Percentiles rank a stretch among this genome's conserved stretches.
Conservation (phyloP, 2,113 vertebrate genomes). For the Mesitornis unicolor region DNA sequence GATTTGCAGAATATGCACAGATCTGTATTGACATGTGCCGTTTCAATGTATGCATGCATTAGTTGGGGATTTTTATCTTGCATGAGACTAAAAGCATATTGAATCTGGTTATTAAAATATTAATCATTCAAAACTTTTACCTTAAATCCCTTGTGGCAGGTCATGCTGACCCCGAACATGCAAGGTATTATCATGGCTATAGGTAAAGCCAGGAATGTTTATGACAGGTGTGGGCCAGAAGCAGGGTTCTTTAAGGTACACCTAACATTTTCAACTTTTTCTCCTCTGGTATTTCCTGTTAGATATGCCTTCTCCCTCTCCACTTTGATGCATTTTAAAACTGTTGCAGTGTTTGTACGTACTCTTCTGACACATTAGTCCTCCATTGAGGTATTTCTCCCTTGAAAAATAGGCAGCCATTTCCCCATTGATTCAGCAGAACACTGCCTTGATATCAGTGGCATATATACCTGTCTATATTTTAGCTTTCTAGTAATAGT, state of each 20-base stretch:
- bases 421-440: neutral
- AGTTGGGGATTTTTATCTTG: slow-evolving; percentile 57
- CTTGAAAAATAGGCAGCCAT: neutral
- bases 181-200: slow-evolving; percentile 99
- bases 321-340: neutral
- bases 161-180: slow-evolving; percentile 99
- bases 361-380: neutral
- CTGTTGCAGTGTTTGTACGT: neutral
- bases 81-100: slow-evolving; percentile 64
- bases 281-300: neutral
- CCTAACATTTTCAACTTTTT: slow-evolving; percentile 65
- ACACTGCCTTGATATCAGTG: neutral
- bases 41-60: slow-evolving; percentile 51
- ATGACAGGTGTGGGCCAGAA: slow-evolving; percentile 97
- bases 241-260: slow-evolving; percentile 99
- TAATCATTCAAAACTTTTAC: slow-evolving; percentile 72
- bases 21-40: slow-evolving; percentile 12
- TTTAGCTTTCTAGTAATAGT: neutral
- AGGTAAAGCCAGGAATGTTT: slow-evolving; percentile 95
- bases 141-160: slow-evolving; percentile 88
- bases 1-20: neutral
- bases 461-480: neutral
- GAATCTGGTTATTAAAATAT: slow-evolving; percentile 50
- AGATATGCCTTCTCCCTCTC: neutral
- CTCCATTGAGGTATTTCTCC: neutral